These are phyloP conservation scores for Heloderma charlesbogerti DNA, from an alignment of 2,113 vertebrate species.

Conservation along the genomic window DNA sequence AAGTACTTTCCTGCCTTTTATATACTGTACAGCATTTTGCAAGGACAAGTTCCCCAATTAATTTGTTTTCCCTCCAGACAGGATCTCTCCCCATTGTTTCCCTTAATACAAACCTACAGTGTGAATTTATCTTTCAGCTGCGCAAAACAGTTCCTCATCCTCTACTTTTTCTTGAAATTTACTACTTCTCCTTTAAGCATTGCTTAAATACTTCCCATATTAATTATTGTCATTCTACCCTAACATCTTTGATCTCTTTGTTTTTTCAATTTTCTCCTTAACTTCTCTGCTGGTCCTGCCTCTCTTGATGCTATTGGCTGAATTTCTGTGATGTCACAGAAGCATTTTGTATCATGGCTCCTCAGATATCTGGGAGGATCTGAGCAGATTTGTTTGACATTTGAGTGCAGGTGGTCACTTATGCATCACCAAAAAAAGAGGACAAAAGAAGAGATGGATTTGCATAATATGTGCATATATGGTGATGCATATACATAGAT, in stretches of 20 bases:
- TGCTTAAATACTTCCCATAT: background rate
- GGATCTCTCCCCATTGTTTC: background rate
- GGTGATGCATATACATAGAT: too few species aligned
- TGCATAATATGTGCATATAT: too few species aligned
- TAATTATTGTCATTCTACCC: background rate
- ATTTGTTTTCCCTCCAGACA: background rate
- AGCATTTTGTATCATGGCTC: background rate
- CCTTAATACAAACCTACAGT: background rate
- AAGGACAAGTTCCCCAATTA: background rate
- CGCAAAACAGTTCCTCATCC: background rate
- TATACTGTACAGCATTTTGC: background rate
- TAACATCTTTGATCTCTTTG: background rate
- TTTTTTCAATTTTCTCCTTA: background rate
- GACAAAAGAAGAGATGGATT: too few species aligned
- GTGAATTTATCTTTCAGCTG: constrained; percentile 1
- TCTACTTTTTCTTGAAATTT: background rate
- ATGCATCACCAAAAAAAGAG: too few species aligned
- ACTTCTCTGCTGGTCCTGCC: background rate
- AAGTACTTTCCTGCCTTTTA: background rate
- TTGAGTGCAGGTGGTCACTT: background rate
- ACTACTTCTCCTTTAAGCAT: background rate
- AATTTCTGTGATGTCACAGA: background rate
- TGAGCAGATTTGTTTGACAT: background rate
- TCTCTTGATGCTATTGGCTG: background rate
- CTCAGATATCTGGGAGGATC: too few species aligned